These are phyloP conservation scores for Dryobotodes eremita DNA, from an alignment of 2,888 invertebrate genomes.

Conservation along the genomic window DNA sequence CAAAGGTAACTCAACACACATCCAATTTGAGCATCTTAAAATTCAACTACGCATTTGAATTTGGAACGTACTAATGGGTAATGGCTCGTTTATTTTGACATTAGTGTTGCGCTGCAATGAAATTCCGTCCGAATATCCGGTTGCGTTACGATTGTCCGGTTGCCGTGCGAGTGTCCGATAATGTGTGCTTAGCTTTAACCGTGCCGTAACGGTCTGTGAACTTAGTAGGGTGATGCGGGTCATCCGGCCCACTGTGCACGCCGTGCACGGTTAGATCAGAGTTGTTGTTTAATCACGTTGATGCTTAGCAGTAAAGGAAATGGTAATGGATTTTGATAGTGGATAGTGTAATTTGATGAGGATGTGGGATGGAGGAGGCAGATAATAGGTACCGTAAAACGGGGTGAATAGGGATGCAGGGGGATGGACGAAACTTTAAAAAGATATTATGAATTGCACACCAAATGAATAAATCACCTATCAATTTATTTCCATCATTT, in stretches of 20 bases:
- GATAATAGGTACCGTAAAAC: too few species aligned
- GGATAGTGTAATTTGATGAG: conserved; percentile 13
- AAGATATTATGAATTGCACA: too few species aligned
- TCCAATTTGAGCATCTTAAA: conserved; percentile 26
- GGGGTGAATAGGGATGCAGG: too few species aligned
- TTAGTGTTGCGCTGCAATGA: conserved; percentile 48
- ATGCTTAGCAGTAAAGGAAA: conserved; percentile 26
- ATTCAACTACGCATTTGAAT: conserved; percentile 42
- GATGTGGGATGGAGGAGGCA: neutral
- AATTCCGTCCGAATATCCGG: conserved; percentile 34
- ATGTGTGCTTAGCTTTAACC: conserved; percentile 54
- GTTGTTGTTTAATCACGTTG: conserved; percentile 47
- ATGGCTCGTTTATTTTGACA: conserved; percentile 27
- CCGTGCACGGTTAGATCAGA: conserved; percentile 22
- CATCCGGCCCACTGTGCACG: conserved; percentile 32
- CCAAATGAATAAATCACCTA: too few species aligned
- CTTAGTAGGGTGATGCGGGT: conserved; percentile 52
- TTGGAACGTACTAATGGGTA: conserved; percentile 29
- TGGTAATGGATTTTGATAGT: conserved; percentile 30
- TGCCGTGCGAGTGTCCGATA: conserved; percentile 40
- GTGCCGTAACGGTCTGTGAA: conserved; percentile 58
- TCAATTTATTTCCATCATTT: too few species aligned
- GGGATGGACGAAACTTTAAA: too few species aligned
- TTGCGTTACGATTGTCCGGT: conserved; percentile 21
- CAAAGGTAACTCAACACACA: conserved; percentile 1